Conservation (phyloP, 2,113 vertebrate genomes). For the Ahaetulla prasina region DNA sequence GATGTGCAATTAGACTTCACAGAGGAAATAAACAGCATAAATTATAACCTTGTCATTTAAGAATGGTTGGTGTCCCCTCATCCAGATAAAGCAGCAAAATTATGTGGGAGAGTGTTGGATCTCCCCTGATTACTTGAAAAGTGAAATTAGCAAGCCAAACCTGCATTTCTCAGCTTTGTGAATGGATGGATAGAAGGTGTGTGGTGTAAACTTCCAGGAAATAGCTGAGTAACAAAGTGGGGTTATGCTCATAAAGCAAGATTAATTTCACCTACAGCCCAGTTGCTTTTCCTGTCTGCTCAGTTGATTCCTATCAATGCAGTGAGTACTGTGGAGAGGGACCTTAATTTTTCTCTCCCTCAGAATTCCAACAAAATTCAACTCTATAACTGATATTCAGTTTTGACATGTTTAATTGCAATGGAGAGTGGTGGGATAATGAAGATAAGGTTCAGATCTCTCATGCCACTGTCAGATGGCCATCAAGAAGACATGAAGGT, state of each 20-base stretch:
- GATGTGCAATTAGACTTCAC: not conserved
- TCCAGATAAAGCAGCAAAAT: not conserved
- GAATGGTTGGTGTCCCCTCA: not conserved
- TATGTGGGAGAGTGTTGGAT: not conserved
- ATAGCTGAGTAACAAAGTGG: not conserved
- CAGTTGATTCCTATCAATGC: not conserved
- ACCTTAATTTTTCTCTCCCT: not conserved
- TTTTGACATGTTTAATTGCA: not conserved
- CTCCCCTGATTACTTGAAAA: not conserved
- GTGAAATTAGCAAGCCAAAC: not conserved
- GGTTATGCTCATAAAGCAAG: not conserved
- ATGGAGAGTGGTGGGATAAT: not conserved
- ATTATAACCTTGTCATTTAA: not conserved
- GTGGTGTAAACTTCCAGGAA: not conserved
- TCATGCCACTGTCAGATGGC: not conserved
- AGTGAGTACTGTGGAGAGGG: not conserved
- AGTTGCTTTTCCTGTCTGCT: not conserved
- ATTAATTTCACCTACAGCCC: not conserved
- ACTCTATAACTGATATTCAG: not conserved
- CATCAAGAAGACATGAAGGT: not conserved
- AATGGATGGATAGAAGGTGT: not conserved
- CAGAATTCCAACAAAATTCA: not conserved
- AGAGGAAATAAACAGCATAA: not conserved
- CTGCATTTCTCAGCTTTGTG: not conserved
- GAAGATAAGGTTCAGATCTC: not conserved